Base-by-base conservation (phyloP, 2,797 vertebrate species). In the Chanos chanos region DNA sequence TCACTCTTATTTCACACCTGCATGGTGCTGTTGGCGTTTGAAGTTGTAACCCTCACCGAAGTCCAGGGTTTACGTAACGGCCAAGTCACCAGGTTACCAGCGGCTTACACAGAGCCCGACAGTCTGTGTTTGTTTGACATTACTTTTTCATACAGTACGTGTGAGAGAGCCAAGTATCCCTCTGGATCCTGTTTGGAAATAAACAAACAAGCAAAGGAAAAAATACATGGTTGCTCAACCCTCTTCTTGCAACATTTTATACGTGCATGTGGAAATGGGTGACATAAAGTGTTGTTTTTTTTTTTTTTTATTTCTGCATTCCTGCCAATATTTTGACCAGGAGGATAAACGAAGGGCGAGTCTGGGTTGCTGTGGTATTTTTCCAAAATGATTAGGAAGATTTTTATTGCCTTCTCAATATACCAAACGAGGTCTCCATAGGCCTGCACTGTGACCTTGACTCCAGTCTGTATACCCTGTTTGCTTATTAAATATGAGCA, bases 261-360 rank as follows among this genome's bases (percentile, higher is more conserved):
- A 67, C 49, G 54, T 53, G 44, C 50, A 31, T 45, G 41, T 53
- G 36, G 47, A 50, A 31, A 51, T 55, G 21, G 41, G 43, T 49
- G 33, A 24, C 36, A 18, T 56, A 44, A 53, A 66, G 43, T 54
- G 57, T 52, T 58, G 22, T 39, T 55, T 66, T 70, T 22, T 5
- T n/a, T n/a, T n/a, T 39, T 41, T 41, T 41, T 41, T 41, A 41
- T 48, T 48, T 48, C n/a, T n/a, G n/a, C n/a, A n/a, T n/a, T n/a
- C n/a, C 54, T 58, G 55, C 71, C 60, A 70, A 64, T 64, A 66
- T 64, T n/a, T 74, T 74, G 66, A 67, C 63, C 47, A 33, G 51
- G 44, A 50, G 63, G 51, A 70, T 64, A 60, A 66, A 74, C 66
- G 61, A 56, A 53, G 54, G 63, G 66, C 54, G 67, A 41, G 53